These are phyloP conservation scores for Pseudopleuronectes americanus DNA, from an alignment of 2,797 vertebrate species.

Conservation along the genomic window DNA sequence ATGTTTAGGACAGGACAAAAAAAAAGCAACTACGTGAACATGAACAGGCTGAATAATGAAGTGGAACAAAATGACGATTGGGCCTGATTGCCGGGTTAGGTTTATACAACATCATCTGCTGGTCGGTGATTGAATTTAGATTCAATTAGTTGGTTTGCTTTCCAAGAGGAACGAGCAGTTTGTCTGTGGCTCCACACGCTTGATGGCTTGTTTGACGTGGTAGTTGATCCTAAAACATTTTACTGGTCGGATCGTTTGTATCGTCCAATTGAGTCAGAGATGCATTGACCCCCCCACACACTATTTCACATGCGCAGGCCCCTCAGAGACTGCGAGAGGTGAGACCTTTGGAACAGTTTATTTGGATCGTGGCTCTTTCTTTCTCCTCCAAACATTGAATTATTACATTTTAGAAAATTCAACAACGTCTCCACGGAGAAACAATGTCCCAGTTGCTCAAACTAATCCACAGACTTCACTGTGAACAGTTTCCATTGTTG, in stretches of 20 bases:
- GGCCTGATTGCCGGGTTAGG: constrained; percentile 17
- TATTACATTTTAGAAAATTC: no score
- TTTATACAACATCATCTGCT: constrained; percentile 19
- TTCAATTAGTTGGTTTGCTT: constrained; percentile 32
- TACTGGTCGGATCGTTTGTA: constrained; percentile 10
- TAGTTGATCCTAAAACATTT: constrained; percentile 24
- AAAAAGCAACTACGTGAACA: background rate
- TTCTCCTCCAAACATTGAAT: constrained; percentile 8
- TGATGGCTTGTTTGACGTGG: constrained; percentile 2
- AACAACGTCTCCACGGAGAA: background rate
- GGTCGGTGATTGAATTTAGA: constrained; percentile 27
- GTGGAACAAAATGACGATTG: constrained; percentile 28
- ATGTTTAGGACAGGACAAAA: background rate
- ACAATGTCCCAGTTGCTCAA: background rate
- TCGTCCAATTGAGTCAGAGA: constrained; percentile 20
- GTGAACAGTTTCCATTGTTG: background rate
- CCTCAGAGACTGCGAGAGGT: background rate
- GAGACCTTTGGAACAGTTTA: constrained; percentile 1
- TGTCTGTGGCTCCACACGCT: background rate
- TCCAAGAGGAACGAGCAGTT: constrained; percentile 33
- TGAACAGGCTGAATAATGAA: constrained; percentile 37
- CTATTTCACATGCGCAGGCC: no score
- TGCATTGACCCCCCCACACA: background rate
- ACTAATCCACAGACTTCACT: constrained; percentile 11
- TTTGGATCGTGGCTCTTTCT: background rate